phyloP scores from a whole-genome alignment of 2,113 vertebrate species.

The Globicephala melas region DNA sequence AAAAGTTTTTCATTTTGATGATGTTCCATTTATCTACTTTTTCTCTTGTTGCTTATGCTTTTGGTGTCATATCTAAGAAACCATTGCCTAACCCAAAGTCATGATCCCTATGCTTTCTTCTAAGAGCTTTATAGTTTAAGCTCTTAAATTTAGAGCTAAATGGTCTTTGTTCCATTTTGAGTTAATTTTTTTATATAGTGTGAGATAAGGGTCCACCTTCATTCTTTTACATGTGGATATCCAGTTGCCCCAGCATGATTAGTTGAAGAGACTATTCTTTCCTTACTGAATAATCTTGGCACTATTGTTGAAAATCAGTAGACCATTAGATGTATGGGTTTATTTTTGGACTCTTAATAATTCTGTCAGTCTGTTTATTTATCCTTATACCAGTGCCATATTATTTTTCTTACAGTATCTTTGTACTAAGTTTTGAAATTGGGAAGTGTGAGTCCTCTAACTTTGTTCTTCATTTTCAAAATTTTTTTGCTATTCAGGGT shows the following conservation, averaged over 20 bases:
- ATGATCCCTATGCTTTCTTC: background rate
- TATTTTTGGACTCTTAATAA: conserved; percentile 19
- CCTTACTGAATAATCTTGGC: background rate
- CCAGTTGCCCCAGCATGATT: background rate
- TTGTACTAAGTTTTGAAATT: conserved; percentile 1
- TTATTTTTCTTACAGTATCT: background rate
- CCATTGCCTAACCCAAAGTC: background rate
- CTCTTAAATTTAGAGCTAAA: background rate
- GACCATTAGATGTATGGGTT: background rate
- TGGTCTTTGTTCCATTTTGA: conserved; percentile 3
- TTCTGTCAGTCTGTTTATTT: background rate
- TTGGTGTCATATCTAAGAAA: conserved; percentile 29
- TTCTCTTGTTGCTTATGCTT: background rate
- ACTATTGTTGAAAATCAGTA: background rate
- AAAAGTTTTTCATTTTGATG: background rate
- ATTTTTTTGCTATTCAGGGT: background rate
- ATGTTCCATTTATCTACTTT: background rate
- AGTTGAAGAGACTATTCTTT: background rate
- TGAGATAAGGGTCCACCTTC: background rate
- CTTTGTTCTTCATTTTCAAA: background rate
- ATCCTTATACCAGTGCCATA: background rate
- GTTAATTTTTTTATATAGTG: background rate
- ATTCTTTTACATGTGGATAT: background rate
- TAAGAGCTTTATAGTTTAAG: background rate
- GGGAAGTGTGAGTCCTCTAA: background rate